Base-by-base conservation (phyloP, 2,888 invertebrate genomes). In the Agrotis clavis region DNA sequence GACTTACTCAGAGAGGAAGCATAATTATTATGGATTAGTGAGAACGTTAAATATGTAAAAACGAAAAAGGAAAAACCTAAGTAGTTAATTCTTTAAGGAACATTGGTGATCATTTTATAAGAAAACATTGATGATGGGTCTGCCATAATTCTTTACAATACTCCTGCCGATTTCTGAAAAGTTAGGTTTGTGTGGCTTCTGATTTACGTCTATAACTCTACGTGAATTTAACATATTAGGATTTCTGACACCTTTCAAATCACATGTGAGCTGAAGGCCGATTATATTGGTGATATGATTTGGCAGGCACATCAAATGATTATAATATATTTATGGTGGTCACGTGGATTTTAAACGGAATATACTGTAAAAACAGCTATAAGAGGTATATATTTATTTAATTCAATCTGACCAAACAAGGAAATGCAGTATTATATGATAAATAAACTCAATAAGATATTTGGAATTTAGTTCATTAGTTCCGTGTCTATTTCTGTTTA, bases 231-330 rank as follows among this genome's bases (percentile, higher is more conserved):
- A 14, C 14, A 19, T 50, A 50, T 21, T 51, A 14, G 14, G 41
- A 77, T 71, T 62, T 66, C 25, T 45, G 21, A 59, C 16, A 21
- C 1, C 21, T 60, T 30, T 9, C n/a, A 59, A 64, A 53, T 18
- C 53, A 57, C 48, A 65, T 65, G 78, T 65, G 74, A 68, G 57
- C 11, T 57, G 51, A 73, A 73, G 73, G 67, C 16, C 73, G 16
- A 65, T 69, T 77, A 78, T 67, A 79, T 61, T 48, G 25, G 50
- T 71, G 41, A 71, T 75, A 67, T 64, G 54, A 74, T 78, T 79
- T 79, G 75, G 79, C 79, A 79, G 56, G 30, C 74, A 65, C 68
- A 57, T 74, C 53, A 68, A 53, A 50, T 65, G 56, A 72, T 72
- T 61, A 65, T 51, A 56, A 57, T 73, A 53, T 76, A 74, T 69